phyloP scores from a whole-genome alignment of 2,797 vertebrate genomes.

The Phaenicophaeus curvirostris region DNA sequence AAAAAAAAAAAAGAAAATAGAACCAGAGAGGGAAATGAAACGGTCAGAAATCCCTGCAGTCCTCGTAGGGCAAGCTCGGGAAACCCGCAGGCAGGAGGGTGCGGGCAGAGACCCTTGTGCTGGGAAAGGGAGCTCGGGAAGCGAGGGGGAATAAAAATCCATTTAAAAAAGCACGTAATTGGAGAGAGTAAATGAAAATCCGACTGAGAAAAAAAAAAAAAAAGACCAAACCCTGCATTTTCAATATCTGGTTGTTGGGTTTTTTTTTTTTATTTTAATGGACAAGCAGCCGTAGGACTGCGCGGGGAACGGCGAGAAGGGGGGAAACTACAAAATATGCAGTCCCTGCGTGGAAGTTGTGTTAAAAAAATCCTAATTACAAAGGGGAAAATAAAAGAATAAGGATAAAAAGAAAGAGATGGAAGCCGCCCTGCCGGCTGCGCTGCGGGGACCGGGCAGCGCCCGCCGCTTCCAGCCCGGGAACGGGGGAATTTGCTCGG shows the following conservation, averaged over 20 bases:
- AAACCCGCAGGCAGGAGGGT: not conserved
- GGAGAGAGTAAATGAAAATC: not conserved
- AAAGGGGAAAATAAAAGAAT: rapidly evolving
- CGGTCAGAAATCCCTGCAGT: not conserved
- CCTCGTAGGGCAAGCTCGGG: not conserved
- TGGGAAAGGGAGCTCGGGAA: not conserved
- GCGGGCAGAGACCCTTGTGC: not conserved
- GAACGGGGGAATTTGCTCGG: no score
- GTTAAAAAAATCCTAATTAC: not conserved
- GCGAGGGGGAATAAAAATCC: not conserved
- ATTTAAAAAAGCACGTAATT: not conserved
- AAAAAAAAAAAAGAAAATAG: not conserved
- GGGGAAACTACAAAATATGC: not conserved
- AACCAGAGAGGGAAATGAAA: slow-evolving; percentile 30
- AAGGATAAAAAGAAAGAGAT: rapidly evolving
- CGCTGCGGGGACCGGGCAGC: no score
- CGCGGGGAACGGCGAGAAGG: rapidly evolving
- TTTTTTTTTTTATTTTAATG: not conserved
- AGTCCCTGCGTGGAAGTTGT: not conserved
- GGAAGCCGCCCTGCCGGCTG: no score
- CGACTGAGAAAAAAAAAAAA: not conserved
- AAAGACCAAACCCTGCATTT: rapidly evolving
- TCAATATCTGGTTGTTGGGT: not conserved
- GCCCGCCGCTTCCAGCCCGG: no score
- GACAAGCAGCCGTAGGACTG: not conserved